Conservation (phyloP, 2,888 invertebrate species). For the Megaustenia siamemsis region DNA sequence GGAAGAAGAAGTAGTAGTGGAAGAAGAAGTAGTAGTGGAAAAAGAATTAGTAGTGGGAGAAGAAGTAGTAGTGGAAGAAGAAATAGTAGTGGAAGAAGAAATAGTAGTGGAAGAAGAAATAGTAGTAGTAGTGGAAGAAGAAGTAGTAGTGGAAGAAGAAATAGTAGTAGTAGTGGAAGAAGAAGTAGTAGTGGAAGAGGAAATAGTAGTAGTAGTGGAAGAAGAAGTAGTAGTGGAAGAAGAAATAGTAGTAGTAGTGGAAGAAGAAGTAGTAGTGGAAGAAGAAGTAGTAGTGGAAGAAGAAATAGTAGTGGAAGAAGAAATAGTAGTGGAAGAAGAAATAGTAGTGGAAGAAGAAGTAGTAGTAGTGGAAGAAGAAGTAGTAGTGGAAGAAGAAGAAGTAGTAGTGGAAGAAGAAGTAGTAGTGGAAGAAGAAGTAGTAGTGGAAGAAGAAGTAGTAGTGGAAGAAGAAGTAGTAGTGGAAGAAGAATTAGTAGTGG, state of each 20-base stretch:
- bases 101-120: neutral
- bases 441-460: slow-evolving; percentile 4
- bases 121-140: neutral
- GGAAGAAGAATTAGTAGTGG: too few species aligned
- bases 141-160: neutral
- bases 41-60: neutral
- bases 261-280: neutral
- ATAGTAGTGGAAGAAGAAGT: too few species aligned
- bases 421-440: neutral
- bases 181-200: too few species aligned
- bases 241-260: neutral
- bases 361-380: neutral
- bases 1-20: neutral
- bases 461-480: neutral
- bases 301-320: too few species aligned
- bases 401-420: neutral
- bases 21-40: neutral
- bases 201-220: neutral
- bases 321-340: too few species aligned
- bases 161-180: neutral
- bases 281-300: too few species aligned
- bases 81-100: neutral
- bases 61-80: neutral
- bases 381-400: neutral
- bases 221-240: neutral